Evolutionary conservation across 2,888 invertebrate species (phyloP), one percentile per base, ranked within the genome.

Genomic region (Pediacus dermestoides): DNA sequence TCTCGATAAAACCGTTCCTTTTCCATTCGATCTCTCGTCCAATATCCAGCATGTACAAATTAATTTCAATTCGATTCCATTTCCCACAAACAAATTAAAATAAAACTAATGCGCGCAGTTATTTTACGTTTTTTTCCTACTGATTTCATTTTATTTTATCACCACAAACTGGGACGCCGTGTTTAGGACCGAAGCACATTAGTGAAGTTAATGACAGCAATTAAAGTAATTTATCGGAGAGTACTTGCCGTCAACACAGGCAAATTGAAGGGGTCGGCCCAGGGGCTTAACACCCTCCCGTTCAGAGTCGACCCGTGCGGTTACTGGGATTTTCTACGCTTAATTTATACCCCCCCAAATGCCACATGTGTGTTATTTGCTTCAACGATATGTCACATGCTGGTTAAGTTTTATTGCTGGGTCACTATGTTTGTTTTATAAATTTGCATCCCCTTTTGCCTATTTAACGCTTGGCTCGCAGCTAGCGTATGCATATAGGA

Each of bases 181-280:
- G n/a, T n/a, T n/a, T n/a, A n/a, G 51, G 53, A 52, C 52, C 52
- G 52, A 51, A 53, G 53, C 58, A 52, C 60, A 60, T 63, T 61
- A 62, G 55, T 50, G 50, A 55, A 61, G 58, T 59, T 61, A 64
- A 66, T 63, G 62, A 59, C 59, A 47, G 59, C 61, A 63, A 63
- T 66, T 63, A 64, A 64, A 62, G 61, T 63, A 64, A 66, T 66
- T 66, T 66, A 64, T 66, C 54, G 63, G 49, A 55, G 49, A 57
- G 57, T 51, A 50, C 51, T 56, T 51, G 53, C 45, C 50, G 41
- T 50, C 46, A 42, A 46, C 50, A 44, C 30, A 48, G 44, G 51
- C 58, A 56, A 60, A 61, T 60, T 56, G 58, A 50, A 48, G 53
- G 55, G 58, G 57, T 49, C 49, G 52, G 37, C 37, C 39, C 9